A percentile compares a stretch with the other conserved stretches of the same genome.
phyloP scores from a whole-genome alignment of 2,888 invertebrate genomes.

The Patella ulyssiponensis region DNA sequence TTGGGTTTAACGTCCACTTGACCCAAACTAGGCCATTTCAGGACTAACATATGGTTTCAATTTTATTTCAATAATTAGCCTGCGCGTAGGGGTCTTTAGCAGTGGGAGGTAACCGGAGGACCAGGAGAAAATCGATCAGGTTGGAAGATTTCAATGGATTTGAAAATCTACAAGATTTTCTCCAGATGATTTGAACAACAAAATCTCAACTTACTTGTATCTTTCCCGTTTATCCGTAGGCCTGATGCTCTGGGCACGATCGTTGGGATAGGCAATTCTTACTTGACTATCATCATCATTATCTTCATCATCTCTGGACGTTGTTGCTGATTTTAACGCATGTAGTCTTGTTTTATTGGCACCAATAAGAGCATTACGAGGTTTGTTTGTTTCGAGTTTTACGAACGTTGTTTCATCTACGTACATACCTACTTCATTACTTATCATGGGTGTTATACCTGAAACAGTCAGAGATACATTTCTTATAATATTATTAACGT shows the following conservation, averaged over 20 bases:
- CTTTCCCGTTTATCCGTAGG: conserved; percentile 62
- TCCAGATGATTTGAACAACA: background rate
- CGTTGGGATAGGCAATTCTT: conserved; percentile 71
- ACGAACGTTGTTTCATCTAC: conserved; percentile 65
- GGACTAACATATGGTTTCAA: too few species aligned
- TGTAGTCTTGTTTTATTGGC: conserved; percentile 60
- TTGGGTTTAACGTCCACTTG: too few species aligned
- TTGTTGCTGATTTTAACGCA: conserved; percentile 35
- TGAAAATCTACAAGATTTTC: too few species aligned
- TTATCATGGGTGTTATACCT: conserved; percentile 71
- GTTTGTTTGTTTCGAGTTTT: conserved; percentile 49
- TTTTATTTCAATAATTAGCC: too few species aligned
- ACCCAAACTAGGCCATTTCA: too few species aligned
- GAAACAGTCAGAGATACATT: conserved; percentile 7
- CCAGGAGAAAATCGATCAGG: too few species aligned
- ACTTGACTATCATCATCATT: conserved; percentile 40
- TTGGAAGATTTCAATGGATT: too few species aligned
- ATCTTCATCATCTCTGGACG: conserved; percentile 18
- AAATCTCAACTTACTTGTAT: conserved; percentile 59
- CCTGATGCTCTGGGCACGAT: conserved; percentile 68
- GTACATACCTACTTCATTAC: conserved; percentile 71
- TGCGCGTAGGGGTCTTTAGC: too few species aligned
- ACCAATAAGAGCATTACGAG: conserved; percentile 64
- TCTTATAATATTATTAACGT: too few species aligned
- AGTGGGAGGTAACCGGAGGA: too few species aligned